Base-by-base conservation (phyloP, 1,140 invertebrate species). In the Aradophagus sp. region DNA sequence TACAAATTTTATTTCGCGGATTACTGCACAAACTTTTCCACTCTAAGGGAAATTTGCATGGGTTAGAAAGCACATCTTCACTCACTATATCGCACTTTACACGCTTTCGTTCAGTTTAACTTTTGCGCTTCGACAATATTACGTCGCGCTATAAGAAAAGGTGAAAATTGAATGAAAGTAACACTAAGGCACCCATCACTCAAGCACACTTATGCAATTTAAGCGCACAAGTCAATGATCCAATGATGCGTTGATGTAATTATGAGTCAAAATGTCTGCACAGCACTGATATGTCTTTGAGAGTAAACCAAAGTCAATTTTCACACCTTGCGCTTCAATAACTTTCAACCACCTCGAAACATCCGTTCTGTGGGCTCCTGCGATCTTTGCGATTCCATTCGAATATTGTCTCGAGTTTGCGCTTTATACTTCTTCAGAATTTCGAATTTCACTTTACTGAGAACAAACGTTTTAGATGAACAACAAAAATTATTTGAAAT, bases 281-380 rank as follows among this genome's bases (percentile, higher is more conserved):
- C 81, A 83, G 80, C 80, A 84, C 78, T 77, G 74, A 78, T 77
- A 73, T 80, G 61, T 75, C 67, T 73, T 55, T 44, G 50, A 55
- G 23, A 26, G 34, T 56, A 55, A 62, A 31, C 55, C 20, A 48
- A 62, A 48, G 44, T 69, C 58, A 62, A 69, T 69, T 69, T 69
- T 69, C 65, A 68, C 65, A 42, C 41, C 47, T 69, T 59, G 38
- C 26, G 65, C 65, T 69, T 69, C 35, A 34, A 50, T 50, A 39
- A 17, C 44, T 34, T 53, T 47, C 48, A 19, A 41, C 12, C 16
- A 11, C 20, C 45, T 52, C 23, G 16, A 53, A 68, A 68, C 65
- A 56, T 69, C 48, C 56, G 13, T 48, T 55, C 19, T 0, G 42
- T 41, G 19, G 27, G 39, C 13, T 16, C 20, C 2, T 31, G 16